phyloP scores from a whole-genome alignment of 1,140 invertebrate species.

The Nephila pilipes region DNA sequence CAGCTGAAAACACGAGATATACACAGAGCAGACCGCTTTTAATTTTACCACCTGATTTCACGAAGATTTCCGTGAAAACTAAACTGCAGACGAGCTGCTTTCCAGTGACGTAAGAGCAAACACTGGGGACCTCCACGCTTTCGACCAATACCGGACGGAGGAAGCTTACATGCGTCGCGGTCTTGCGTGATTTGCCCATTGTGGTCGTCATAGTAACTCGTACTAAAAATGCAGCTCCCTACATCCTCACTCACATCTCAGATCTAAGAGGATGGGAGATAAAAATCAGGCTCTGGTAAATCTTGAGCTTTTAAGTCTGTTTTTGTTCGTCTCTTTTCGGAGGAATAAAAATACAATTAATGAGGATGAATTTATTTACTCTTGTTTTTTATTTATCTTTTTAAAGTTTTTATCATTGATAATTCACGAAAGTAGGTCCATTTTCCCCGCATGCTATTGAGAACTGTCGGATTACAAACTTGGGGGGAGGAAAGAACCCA shows the following conservation, averaged over 20 bases:
- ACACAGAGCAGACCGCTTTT: background rate
- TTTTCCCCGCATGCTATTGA: too few species aligned
- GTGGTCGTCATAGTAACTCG: slow-evolving; percentile 35
- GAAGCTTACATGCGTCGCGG: background rate
- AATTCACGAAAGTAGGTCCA: too few species aligned
- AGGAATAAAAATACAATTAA: background rate
- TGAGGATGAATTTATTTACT: too few species aligned
- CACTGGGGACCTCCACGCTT: background rate
- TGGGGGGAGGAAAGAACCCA: too few species aligned
- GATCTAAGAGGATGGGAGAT: background rate
- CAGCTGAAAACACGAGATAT: background rate
- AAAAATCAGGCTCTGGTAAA: background rate
- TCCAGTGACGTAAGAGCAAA: slow-evolving; percentile 57
- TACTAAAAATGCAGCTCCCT: background rate
- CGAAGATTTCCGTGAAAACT: slow-evolving; percentile 17
- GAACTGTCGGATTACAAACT: too few species aligned
- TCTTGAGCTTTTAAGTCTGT: background rate
- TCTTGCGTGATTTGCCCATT: slow-evolving; percentile 31
- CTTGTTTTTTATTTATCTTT: too few species aligned
- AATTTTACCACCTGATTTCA: slow-evolving; percentile 1
- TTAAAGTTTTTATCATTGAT: too few species aligned
- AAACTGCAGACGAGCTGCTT: slow-evolving; percentile 50
- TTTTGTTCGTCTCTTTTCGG: background rate
- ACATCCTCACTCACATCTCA: background rate
- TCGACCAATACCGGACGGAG: slow-evolving; percentile 46